Percentiles rank a stretch among this genome's conserved stretches.
Conservation (phyloP, 1,140 invertebrate genomes). For the Cyclina sinensis region DNA sequence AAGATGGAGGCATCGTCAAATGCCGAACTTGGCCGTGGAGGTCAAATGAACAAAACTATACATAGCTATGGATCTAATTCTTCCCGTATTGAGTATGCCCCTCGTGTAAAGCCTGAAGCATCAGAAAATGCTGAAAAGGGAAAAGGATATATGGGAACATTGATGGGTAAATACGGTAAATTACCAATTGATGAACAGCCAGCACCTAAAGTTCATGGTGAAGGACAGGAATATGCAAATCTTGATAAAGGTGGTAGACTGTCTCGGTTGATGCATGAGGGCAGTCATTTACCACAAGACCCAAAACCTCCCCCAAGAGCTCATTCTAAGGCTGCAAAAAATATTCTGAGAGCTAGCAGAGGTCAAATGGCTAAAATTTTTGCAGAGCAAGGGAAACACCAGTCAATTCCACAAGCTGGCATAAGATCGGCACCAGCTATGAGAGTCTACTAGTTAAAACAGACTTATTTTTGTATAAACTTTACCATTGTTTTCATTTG, state of each 20-base stretch:
- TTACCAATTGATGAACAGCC: slow-evolving; percentile 72
- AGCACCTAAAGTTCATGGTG: slow-evolving; percentile 78
- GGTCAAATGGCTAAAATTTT: slow-evolving; percentile 79
- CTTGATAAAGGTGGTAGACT: slow-evolving; percentile 82
- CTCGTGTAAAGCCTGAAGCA: slow-evolving; percentile 82
- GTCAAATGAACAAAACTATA: slow-evolving; percentile 75
- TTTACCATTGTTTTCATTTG: neutral
- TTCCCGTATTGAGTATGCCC: slow-evolving; percentile 67
- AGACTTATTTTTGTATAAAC: no score
- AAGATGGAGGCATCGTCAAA: slow-evolving; percentile 78
- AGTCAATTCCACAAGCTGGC: slow-evolving; percentile 74
- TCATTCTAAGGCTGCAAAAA: slow-evolving; percentile 73
- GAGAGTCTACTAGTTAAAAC: neutral
- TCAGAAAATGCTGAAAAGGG: slow-evolving; percentile 77
- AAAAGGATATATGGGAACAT: slow-evolving; percentile 78
- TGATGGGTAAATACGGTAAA: slow-evolving; percentile 79
- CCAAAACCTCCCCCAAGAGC: slow-evolving; percentile 76
- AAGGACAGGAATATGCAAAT: slow-evolving; percentile 78
- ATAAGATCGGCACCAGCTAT: slow-evolving; percentile 5
- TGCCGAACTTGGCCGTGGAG: slow-evolving; percentile 73
- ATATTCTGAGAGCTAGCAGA: slow-evolving; percentile 74
- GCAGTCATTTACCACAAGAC: slow-evolving; percentile 67
- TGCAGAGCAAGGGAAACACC: slow-evolving; percentile 74
- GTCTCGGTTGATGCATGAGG: slow-evolving; percentile 81
- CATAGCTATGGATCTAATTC: slow-evolving; percentile 73